These are phyloP conservation scores for Sternotherus odoratus DNA, from an alignment of 2,797 vertebrate genomes.

Conservation along the genomic window DNA sequence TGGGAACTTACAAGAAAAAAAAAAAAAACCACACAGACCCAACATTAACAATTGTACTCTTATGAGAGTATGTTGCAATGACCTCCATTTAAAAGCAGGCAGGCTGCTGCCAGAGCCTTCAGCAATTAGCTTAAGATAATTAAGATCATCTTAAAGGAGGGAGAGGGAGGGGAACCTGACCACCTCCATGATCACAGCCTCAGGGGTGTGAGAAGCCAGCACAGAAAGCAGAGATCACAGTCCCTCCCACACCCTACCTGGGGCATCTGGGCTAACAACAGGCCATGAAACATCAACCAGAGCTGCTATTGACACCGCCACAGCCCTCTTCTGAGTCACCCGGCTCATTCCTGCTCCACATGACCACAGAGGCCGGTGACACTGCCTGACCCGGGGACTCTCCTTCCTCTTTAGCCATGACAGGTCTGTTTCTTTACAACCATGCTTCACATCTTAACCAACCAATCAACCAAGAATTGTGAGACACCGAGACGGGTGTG, in stretches of 20 bases:
- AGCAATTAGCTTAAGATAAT: not conserved
- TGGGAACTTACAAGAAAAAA: not conserved
- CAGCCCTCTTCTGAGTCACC: not conserved
- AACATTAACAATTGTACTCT: not conserved
- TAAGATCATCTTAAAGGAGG: not conserved
- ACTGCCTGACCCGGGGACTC: not conserved
- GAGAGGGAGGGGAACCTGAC: not conserved
- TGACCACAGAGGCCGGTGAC: not conserved
- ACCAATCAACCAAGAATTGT: not conserved
- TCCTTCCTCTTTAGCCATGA: not conserved
- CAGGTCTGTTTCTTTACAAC: no score
- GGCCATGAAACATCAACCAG: not conserved
- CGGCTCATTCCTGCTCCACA: not conserved
- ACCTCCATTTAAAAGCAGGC: not conserved
- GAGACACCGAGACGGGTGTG: not conserved
- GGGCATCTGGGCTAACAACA: not conserved
- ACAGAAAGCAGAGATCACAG: no score
- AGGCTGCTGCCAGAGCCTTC: not conserved
- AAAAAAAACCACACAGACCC: not conserved
- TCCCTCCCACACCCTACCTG: not conserved
- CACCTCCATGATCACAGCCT: no score
- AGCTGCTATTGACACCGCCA: not conserved
- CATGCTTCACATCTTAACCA: not conserved
- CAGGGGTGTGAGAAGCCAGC: not conserved
- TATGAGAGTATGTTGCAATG: not conserved